Evolutionary conservation across 2,113 vertebrate genomes (phyloP).

Genomic region (Atherinomorus stipes): DNA sequence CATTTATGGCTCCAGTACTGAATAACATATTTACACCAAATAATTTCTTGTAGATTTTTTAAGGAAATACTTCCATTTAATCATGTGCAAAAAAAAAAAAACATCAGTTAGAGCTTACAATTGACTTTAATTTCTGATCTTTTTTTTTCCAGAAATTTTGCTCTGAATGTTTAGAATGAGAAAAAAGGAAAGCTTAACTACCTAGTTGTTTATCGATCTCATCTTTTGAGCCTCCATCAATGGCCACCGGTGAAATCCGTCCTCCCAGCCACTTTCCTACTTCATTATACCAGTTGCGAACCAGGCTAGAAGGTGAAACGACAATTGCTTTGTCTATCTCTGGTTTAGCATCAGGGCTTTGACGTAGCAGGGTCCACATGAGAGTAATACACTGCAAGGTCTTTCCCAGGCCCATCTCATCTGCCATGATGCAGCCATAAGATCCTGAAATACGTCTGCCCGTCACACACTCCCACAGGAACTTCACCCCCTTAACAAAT

Average conservation of each 20-base stretch:
- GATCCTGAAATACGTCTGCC: slow-evolving; percentile 88
- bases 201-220: slow-evolving; percentile 92
- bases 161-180: neutral
- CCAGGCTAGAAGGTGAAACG: slow-evolving; percentile 96
- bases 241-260: slow-evolving; percentile 91
- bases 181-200: slow-evolving; percentile 50
- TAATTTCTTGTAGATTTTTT: no score
- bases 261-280: slow-evolving; percentile 95
- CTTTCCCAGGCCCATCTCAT: slow-evolving; percentile 98
- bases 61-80: no score
- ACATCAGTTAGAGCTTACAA: no score
- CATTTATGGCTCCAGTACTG: no score
- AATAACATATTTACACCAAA: no score
- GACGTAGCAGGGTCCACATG: slow-evolving; percentile 94
- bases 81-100: no score
- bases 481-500: slow-evolving; percentile 90
- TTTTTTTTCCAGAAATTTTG: no score
- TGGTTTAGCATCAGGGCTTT: slow-evolving; percentile 92
- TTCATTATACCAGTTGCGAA: slow-evolving; percentile 97
- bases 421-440: slow-evolving; percentile 97
- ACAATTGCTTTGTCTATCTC: slow-evolving; percentile 95
- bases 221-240: slow-evolving; percentile 94
- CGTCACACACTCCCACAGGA: slow-evolving; percentile 98
- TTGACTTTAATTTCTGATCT: no score
- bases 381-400: slow-evolving; percentile 95